Evolutionary conservation across 2,113 vertebrate genomes (phyloP), one percentile per base, ranked within the genome.

Genomic region (Heterotilapia buettikoferi): DNA sequence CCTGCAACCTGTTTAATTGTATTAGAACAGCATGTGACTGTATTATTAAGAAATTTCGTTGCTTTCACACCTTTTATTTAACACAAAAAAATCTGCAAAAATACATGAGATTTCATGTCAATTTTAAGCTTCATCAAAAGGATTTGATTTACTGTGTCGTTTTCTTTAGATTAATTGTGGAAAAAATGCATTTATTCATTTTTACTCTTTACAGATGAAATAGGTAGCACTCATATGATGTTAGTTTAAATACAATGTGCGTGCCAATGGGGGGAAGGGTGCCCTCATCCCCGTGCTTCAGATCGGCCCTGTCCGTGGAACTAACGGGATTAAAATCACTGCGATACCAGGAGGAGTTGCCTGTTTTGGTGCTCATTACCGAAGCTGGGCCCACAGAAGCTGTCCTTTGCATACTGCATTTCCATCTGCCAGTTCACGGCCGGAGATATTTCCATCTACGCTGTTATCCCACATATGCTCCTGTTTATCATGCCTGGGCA

Each of bases 341-440:
- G 45, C 26, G 73, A 78, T 78, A 47, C 71, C 73, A 50, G 16
- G 16, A 53, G 82, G 80, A 80, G 19, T 33, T 33, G 29, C 36
- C 54, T 36, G 26, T 24, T 26, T 36, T 13, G 33, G 59, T 38
- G 80, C 76, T 57, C 13, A 12, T 84, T 88, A 16, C 84, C 38
- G 82, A 76, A 47, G 24, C 40, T 47, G 43, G 40, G 9, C 43
- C 71, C 43, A 50, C 26, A 50, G 26, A 26, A 84, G 61, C 79
- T 80, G 63, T 2, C 50, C 24, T 78, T 82, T 91, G 88, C 61
- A 84, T 24, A 26, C 92, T 91, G 92, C 90, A 57, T 73, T 81
- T 88, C 87, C 80, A 85, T 7, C 71, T 47, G 45, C 31, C 82
- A 18, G 40, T 14, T 76, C 14, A 47, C 43, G 24, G 24, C 12